Evolutionary conservation across 2,888 invertebrate genomes (phyloP), one percentile per base, ranked within the genome.

Genomic region (Physocephala rufipes): DNA sequence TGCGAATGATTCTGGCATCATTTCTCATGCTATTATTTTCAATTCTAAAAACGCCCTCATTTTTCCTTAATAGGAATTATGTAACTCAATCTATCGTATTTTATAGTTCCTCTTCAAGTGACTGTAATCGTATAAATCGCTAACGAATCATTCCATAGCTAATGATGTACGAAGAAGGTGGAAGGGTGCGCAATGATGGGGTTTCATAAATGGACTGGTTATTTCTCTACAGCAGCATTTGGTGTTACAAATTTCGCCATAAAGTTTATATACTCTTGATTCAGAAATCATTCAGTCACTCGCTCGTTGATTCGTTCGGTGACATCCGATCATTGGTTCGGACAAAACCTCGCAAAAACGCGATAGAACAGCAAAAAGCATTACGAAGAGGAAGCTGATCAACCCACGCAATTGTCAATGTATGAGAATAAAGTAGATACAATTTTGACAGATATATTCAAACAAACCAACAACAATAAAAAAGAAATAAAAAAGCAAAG

Each of bases 1-100:
- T 9, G 36, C 4, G 36, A 36, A 36, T 36, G 36, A 36, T 36
- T 9, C 36, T 36, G 5, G 36, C 36, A 36, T 9, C 36, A 7
- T 16, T 24, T 58, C 58, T 28, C 58, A 58, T 58, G 24, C 16
- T 28, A 28, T 58, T 58, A 58, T 12, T 26, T 58, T 58, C 26
- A 58, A 58, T 58, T 58, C 26, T 3, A 49, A 15, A 24, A 58
- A 24, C 58, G 58, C 58, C 58, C 58, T 26, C 58, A 49, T 21
- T 58, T 26, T 24, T 21, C 13, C 26, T 12, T 55, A 19, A 1
- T 12, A 13, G 13, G 9, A 13, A 58, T 58, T 58, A 58, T 58
- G 58, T 58, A 58, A 58, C 26, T 58, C 58, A 58, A 58, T 58
- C 58, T 19, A 24, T 45, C 15, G 45, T 15, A 9, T 15, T 49